Conservation (phyloP, 2,888 invertebrate genomes). For the Cremastinae sp. region DNA sequence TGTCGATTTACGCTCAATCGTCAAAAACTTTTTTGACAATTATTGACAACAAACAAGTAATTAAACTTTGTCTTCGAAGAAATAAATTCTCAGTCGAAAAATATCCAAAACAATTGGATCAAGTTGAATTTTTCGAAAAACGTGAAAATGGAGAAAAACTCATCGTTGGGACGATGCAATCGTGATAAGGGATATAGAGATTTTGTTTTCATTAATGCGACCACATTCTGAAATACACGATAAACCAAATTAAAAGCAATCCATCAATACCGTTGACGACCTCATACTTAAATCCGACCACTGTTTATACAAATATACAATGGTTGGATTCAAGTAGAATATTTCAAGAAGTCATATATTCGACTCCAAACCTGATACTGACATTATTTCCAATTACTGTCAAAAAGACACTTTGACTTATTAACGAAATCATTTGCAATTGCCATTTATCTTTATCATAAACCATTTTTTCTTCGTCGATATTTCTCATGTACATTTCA, state of each 20-base stretch:
- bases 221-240: too few relatives aligned
- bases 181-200: slow-evolving; percentile 59
- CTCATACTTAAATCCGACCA: too few relatives aligned
- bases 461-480: slow-evolving; percentile 19
- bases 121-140: background rate
- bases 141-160: slow-evolving; percentile 45
- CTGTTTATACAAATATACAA: too few relatives aligned
- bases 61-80: too few relatives aligned
- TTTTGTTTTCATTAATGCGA: background rate
- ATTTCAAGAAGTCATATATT: slow-evolving; percentile 7
- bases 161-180: slow-evolving; percentile 55
- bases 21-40: too few relatives aligned
- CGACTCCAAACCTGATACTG: slow-evolving; percentile 54
- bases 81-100: background rate
- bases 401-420: slow-evolving; percentile 57
- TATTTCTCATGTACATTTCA: slow-evolving; percentile 29
- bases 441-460: background rate
- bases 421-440: slow-evolving; percentile 22
- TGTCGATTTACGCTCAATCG: background rate
- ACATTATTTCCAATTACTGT: slow-evolving; percentile 64
- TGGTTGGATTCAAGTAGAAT: too few relatives aligned
- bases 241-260: too few relatives aligned
- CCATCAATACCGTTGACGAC: too few relatives aligned
- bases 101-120: background rate
- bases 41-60: too few relatives aligned